These are phyloP conservation scores for Calephelis perditalis DNA, from an alignment of 2,888 invertebrate species.

Conservation along the genomic window DNA sequence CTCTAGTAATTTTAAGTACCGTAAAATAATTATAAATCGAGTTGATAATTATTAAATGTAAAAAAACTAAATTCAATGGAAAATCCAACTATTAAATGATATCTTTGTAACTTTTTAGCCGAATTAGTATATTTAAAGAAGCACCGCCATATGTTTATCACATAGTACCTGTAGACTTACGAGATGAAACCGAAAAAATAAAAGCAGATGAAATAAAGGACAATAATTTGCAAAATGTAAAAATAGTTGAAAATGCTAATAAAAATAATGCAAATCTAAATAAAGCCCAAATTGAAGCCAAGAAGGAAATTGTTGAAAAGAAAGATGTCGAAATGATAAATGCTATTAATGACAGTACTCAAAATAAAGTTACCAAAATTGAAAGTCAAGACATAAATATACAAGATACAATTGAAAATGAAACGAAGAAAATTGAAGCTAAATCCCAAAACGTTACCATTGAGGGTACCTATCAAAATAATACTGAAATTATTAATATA, in stretches of 20 bases:
- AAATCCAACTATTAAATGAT: too few relatives aligned
- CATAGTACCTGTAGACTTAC: conserved; percentile 43
- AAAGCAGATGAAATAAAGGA: not conserved
- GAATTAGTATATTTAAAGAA: conserved; percentile 44
- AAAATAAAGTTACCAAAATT: not conserved
- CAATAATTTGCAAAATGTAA: not conserved
- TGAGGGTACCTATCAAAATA: too few relatives aligned
- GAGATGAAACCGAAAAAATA: conserved; percentile 23
- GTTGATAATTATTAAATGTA: too few relatives aligned
- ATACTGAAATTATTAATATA: not conserved
- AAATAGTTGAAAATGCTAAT: too few relatives aligned
- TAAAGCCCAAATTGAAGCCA: too few relatives aligned
- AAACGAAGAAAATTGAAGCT: not conserved
- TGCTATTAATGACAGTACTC: too few relatives aligned
- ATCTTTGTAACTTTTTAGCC: conserved; percentile 32
- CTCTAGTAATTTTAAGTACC: too few relatives aligned
- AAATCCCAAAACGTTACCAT: not conserved
- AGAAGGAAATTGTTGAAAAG: not conserved
- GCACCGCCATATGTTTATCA: conserved; percentile 42
- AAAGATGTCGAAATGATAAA: not conserved
- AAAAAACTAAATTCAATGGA: too few relatives aligned
- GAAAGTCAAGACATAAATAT: not conserved
- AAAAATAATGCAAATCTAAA: too few relatives aligned
- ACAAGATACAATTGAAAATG: not conserved
- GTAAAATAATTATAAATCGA: too few relatives aligned